Base-by-base conservation (phyloP, 2,797 vertebrate genomes). In the Champsocephalus esox region DNA sequence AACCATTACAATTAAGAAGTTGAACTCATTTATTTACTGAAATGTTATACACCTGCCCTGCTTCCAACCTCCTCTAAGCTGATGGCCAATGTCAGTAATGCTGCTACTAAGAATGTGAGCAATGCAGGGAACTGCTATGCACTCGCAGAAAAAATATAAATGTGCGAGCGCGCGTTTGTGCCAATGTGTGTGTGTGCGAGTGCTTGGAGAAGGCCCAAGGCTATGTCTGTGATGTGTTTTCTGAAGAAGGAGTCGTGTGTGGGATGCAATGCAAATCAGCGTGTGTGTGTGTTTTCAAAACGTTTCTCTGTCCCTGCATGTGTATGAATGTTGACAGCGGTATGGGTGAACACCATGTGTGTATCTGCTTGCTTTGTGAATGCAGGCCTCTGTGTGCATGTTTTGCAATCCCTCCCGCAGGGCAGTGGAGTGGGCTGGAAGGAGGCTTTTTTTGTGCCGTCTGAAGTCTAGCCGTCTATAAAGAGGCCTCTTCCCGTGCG, bases 401-500 rank as follows among this genome's bases (percentile, higher is more conserved):
- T 84, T 74, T 73, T 61, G 62, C 32, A n/a, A 50, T 79, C 74
- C 62, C 80, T 76, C 89, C 87, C 75, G 78, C 82, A 54, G 88
- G 88, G 87, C 62, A 49, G 46, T 70, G 70, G 77, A 87, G 79
- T 84, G 82, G 74, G 72, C 73, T 72, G 50, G 21, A 59, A 68
- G 65, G 72, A 56, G 73, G 77, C 34, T 77, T 82, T 44, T 61
- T 71, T 73, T 77, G 19, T 65, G 78, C 68, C 28, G 73, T 90
- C 87, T 93, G 83, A 93, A 88, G 90, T 85, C 84, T 69, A 48
- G 80, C 80, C 79, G 74, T 75, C 88, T 84, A 80, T 92, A 88
- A 92, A 92, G 89, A 89, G 87, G 62, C 87, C 89, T 86, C 70
- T 85, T 89, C 88, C 86, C 54, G 21, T 66, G 86, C 61, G 2